Conservation (phyloP, 2,113 vertebrate genomes). For the Plecotus auritus region DNA sequence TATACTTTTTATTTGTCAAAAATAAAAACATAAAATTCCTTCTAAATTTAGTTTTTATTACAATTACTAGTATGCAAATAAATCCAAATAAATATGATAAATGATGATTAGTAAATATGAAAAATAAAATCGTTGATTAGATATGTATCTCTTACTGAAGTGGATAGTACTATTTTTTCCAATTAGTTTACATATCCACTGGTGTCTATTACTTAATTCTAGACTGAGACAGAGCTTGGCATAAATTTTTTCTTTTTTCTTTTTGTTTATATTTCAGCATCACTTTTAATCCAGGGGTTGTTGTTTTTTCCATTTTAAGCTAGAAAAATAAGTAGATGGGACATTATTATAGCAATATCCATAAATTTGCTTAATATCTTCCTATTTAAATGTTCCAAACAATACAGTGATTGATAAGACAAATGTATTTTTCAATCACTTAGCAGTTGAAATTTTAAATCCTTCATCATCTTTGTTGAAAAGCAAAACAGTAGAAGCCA, state of each 20-base stretch:
- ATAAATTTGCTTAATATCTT: conserved; percentile 8
- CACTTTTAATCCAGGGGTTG: background rate
- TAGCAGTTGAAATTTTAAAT: conserved; percentile 19
- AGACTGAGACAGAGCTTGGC: background rate
- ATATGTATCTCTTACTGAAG: background rate
- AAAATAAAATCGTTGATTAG: background rate
- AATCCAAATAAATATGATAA: background rate
- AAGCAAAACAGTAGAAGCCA: conserved; percentile 4
- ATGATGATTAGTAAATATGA: background rate
- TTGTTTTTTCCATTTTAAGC: background rate
- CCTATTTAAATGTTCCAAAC: background rate
- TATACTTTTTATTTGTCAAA: background rate
- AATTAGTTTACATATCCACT: background rate
- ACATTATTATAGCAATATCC: background rate
- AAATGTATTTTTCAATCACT: conserved; percentile 34
- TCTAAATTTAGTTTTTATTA: background rate
- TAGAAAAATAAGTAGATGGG: background rate
- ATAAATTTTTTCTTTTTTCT: background rate
- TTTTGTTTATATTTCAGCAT: background rate
- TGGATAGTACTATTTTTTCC: background rate
- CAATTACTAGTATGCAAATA: background rate
- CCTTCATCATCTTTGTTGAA: background rate
- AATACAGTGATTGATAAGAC: conserved; percentile 10
- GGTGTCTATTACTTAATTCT: background rate
- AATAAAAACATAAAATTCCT: background rate